Conservation (phyloP, 2,113 vertebrate species). For the Notarius quadriscutis region DNA sequence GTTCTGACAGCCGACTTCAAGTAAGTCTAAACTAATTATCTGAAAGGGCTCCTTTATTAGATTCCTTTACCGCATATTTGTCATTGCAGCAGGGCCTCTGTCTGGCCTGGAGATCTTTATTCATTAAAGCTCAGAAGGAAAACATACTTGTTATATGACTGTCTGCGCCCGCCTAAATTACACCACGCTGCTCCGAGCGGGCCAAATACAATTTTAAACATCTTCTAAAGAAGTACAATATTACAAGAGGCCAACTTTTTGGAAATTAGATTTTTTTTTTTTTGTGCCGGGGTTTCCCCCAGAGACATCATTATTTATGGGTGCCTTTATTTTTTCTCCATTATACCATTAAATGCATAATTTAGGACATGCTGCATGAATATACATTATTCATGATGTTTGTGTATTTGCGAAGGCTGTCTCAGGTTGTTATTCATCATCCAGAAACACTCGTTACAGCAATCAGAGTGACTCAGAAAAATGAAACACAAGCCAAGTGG, state of each 20-base stretch:
- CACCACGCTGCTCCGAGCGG: conserved; percentile 12
- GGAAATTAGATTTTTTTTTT: not conserved
- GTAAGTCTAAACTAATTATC: conserved; percentile 62
- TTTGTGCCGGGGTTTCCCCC: not conserved
- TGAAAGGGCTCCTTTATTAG: conserved; percentile 56
- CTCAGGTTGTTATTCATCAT: conserved; percentile 16
- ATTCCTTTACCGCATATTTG: conserved; percentile 52
- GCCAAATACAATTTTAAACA: not conserved
- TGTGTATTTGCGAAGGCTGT: conserved; percentile 18
- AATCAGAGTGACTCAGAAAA: not conserved
- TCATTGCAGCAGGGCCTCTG: conserved; percentile 35
- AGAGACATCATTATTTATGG: conserved; percentile 20
- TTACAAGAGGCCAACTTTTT: conserved; percentile 5
- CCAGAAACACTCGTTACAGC: not conserved
- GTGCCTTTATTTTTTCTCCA: not conserved
- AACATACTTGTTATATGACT: not conserved
- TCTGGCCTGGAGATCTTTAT: conserved; percentile 42
- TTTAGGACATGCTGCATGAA: conserved; percentile 24
- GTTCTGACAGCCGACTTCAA: conserved; percentile 59
- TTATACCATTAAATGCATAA: conserved; percentile 35
- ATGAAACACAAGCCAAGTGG: not conserved
- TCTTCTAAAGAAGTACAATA: not conserved
- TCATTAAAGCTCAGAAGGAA: conserved; percentile 35
- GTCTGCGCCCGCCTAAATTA: conserved; percentile 23
- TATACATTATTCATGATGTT: conserved; percentile 37